phyloP scores from a whole-genome alignment of 2,888 invertebrate species.

The Dendrolimus pini region DNA sequence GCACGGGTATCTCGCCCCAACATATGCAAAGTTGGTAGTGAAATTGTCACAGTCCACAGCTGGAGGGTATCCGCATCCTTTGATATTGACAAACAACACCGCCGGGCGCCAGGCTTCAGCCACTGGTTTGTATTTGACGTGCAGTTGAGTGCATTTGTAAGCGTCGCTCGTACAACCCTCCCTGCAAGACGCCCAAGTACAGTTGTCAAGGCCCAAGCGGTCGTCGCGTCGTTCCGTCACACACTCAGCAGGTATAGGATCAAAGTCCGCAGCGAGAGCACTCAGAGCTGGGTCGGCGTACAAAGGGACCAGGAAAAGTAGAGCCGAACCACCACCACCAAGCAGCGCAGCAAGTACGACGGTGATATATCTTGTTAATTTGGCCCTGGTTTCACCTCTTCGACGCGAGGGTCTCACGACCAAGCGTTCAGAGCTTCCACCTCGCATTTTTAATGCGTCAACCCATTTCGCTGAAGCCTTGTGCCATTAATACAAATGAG shows the following conservation, averaged over 20 bases:
- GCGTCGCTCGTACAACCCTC: constrained; percentile 90
- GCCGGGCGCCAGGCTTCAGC: constrained; percentile 74
- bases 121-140: constrained; percentile 77
- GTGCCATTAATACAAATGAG: constrained; percentile 17
- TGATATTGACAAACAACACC: constrained; percentile 85
- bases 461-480: constrained; percentile 50
- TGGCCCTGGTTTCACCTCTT: constrained; percentile 58
- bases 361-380: constrained; percentile 62
- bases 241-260: constrained; percentile 83
- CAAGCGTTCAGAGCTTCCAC: constrained; percentile 66
- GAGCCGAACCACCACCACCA: constrained; percentile 63
- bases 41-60: constrained; percentile 86
- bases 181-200: constrained; percentile 87
- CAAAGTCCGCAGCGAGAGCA: constrained; percentile 84
- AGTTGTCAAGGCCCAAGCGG: constrained; percentile 84
- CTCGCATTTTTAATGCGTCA: constrained; percentile 69
- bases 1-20: constrained; percentile 81
- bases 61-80: constrained; percentile 90
- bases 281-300: constrained; percentile 74
- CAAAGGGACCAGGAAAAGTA: constrained; percentile 67
- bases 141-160: constrained; percentile 81
- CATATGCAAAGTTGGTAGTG: constrained; percentile 81
- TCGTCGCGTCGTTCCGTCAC: constrained; percentile 83
- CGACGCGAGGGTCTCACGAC: constrained; percentile 56
- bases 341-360: constrained; percentile 60